Percentiles rank a stretch among this genome's conserved stretches.
These are phyloP conservation scores for Elegia similella DNA, from an alignment of 2,888 invertebrate genomes.

Conservation along the genomic window DNA sequence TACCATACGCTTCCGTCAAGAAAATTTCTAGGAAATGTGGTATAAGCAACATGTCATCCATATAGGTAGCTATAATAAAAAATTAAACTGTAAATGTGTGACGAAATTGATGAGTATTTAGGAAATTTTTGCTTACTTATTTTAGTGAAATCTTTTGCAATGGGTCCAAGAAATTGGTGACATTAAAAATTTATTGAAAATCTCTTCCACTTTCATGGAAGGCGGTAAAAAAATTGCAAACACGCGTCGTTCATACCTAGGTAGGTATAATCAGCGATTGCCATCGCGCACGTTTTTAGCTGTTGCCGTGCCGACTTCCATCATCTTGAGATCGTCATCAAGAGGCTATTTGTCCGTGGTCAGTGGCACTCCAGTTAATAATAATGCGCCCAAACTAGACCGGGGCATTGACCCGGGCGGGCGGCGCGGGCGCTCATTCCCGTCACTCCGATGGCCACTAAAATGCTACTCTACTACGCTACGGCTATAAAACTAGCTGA, in stretches of 20 bases:
- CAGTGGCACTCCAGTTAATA: slow-evolving; percentile 70
- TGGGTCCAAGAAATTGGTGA: too few relatives aligned
- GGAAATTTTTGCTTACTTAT: too few relatives aligned
- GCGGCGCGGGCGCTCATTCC: slow-evolving; percentile 65
- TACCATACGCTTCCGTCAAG: not conserved
- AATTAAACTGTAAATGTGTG: too few relatives aligned
- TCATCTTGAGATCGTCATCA: slow-evolving; percentile 33
- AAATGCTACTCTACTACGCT: slow-evolving; percentile 49
- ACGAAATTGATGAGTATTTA: too few relatives aligned
- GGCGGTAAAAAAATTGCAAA: not conserved
- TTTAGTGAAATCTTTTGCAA: too few relatives aligned
- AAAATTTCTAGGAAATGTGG: too few relatives aligned
- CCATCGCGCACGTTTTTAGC: not conserved
- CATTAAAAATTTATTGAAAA: too few relatives aligned
- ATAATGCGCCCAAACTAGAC: slow-evolving; percentile 80
- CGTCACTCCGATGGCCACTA: slow-evolving; percentile 58
- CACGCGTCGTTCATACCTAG: not conserved
- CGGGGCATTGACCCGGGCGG: slow-evolving; percentile 73
- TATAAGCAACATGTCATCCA: too few relatives aligned
- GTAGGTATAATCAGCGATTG: not conserved
- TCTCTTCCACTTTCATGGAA: too few relatives aligned
- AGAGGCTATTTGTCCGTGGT: slow-evolving; percentile 54
- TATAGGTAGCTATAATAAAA: too few relatives aligned
- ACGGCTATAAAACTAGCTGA: slow-evolving; percentile 10
- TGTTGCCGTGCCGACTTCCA: not conserved